phyloP scores from a whole-genome alignment of 2,797 vertebrate species.

The Pterois miles region DNA sequence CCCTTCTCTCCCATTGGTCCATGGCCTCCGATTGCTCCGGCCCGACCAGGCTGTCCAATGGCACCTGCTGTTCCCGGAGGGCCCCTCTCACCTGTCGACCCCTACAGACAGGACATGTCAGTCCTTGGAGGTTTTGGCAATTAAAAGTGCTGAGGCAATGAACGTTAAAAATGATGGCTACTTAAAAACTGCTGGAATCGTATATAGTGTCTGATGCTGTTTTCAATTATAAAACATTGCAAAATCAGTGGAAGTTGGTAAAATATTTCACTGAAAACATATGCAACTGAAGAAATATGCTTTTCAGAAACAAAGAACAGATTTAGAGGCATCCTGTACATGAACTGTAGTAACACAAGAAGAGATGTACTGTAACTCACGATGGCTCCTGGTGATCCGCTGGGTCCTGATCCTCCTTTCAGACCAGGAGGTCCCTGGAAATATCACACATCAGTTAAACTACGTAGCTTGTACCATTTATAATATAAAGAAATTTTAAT shows the following conservation, averaged over 20 bases:
- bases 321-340: not conserved
- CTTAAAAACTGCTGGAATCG: not conserved
- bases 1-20: constrained; percentile 97
- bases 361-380: constrained; percentile 78
- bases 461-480: not conserved
- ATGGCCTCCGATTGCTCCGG: constrained; percentile 90
- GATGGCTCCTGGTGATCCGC: constrained; percentile 86
- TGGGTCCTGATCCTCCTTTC: constrained; percentile 93
- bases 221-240: not conserved
- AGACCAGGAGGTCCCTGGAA: constrained; percentile 90
- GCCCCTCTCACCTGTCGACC: constrained; percentile 91
- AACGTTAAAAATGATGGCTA: not conserved
- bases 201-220: not conserved
- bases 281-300: not conserved
- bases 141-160: not conserved
- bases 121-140: not conserved
- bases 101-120: constrained; percentile 75
- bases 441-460: constrained; percentile 20
- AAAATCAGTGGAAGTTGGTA: not conserved
- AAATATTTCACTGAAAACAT: not conserved
- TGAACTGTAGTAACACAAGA: not conserved
- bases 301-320: not conserved
- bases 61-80: constrained; percentile 92
- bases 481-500: not conserved
- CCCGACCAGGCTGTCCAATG: constrained; percentile 92